Base-by-base conservation (phyloP, 2,888 invertebrate species). In the Epistrophella euchroma region DNA sequence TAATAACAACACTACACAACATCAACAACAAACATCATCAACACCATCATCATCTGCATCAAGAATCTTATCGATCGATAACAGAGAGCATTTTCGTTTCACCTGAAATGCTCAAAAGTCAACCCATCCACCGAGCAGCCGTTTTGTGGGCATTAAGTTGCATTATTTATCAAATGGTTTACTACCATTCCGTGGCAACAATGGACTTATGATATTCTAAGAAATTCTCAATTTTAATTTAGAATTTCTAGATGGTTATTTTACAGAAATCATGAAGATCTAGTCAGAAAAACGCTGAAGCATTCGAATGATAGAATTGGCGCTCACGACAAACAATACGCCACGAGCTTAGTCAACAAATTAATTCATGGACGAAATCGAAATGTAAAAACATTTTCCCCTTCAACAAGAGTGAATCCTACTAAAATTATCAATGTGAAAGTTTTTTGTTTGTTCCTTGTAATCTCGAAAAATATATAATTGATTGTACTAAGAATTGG, bases 61-160 rank as follows among this genome's bases (percentile, higher is more conserved):
- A n/a, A 75, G 84, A 73, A 86, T 77, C 66, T 35, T 66, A 43
- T 37, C 50, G 40, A n/a, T 47, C 19, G 70, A 66, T 40, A 60
- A 68, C 11, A 28, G 66, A 13, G 76, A 52, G 22, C 62, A 89
- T 85, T 88, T 88, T 45, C 92, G 98, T 99, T 0, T 98, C 98
- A 76, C 99, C 99, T 3, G 99, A 99, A 93, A 95, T 99, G 86
- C 93, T 99, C 68, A 96, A 96, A 82, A 96, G 97, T 91, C 95
- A 96, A 82, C 95, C 95, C 2, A 95, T 96, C 71, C 95, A 96
- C 62, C 94, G 95, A 74, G 95, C 97, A 55, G 97, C 97, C 15
- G 99, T 99, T 93, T 93, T 99, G 77, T 99, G 99, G 99, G 99
- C 99, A 0, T 93, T 98, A 58, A 99, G 99, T 35, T 99, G 98